Conservation (phyloP, 2,888 invertebrate species). For the Clepsis dumicolana region DNA sequence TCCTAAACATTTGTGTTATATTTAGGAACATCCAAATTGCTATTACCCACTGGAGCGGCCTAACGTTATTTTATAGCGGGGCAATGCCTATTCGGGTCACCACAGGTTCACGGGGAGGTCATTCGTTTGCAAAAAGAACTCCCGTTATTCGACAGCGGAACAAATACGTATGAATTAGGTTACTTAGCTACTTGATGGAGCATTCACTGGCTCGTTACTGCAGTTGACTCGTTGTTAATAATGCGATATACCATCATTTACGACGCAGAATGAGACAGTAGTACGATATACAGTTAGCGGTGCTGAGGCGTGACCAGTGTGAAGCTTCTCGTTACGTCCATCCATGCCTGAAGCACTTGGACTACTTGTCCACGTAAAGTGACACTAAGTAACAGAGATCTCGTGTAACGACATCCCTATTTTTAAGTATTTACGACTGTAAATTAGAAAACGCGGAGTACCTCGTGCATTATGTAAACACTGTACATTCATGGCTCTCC, state of each 20-base stretch:
- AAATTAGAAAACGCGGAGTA: slow-evolving; percentile 16
- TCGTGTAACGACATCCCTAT: slow-evolving; percentile 31
- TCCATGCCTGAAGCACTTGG: slow-evolving; percentile 36
- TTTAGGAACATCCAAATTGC: slow-evolving; percentile 22
- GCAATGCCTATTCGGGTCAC: slow-evolving; percentile 37
- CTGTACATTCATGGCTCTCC: slow-evolving; percentile 16
- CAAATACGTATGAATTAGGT: slow-evolving; percentile 59
- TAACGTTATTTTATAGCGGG: slow-evolving; percentile 38
- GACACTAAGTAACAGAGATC: slow-evolving; percentile 23
- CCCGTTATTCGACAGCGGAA: slow-evolving; percentile 58
- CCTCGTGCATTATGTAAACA: slow-evolving; percentile 11
- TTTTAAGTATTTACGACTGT: slow-evolving; percentile 16
- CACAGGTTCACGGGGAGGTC: slow-evolving; percentile 52
- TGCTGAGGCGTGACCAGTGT: slow-evolving; percentile 35
- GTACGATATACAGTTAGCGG: slow-evolving; percentile 35
- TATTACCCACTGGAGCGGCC: neutral
- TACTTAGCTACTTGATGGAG: slow-evolving; percentile 53
- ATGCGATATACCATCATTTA: slow-evolving; percentile 24
- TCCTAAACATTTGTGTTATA: neutral
- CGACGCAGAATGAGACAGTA: slow-evolving; percentile 22
- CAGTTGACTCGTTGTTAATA: slow-evolving; percentile 37
- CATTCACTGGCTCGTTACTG: slow-evolving; percentile 39
- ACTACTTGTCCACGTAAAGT: slow-evolving; percentile 35
- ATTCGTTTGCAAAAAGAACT: slow-evolving; percentile 54
- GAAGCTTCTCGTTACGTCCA: slow-evolving; percentile 35